Base-by-base conservation (phyloP, 2,888 invertebrate genomes). In the Dryobotodes eremita region DNA sequence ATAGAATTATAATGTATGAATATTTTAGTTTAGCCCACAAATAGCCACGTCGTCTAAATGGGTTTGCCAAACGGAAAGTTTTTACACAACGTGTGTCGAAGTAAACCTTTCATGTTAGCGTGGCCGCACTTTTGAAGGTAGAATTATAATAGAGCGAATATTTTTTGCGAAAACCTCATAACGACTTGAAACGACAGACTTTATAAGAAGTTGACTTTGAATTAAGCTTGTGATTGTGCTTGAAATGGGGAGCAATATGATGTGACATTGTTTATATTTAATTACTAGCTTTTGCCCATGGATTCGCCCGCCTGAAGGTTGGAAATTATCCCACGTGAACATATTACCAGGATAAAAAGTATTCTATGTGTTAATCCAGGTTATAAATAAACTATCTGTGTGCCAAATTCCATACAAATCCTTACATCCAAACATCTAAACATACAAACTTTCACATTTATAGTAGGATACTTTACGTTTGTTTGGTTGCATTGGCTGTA, bases 1-100 rank as follows among this genome's bases (percentile, higher is more conserved):
- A 80, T 79, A 73, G 78, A 86, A 85, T 85, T 66, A 79, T 88
- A 86, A 80, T 83, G 78, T 86, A 83, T 85, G 80, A 83, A 87
- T 82, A 84, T 85, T 88, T 87, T 79, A 80, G 83, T 70, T 68
- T 73, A 78, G 64, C 65, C 55, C 62, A 64, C 65, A 78, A 85
- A 87, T 77, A 75, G 75, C 76, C 71, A n/a, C 77, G 76, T 82
- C 73, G 64, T 68, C 74, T 77, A 80, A 83, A 81, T 85, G 80
- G 77, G 70, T 79, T 82, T 68, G 69, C 65, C 62, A 76, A 88
- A 82, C 80, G 82, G 75, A 84, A 86, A 84, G 69, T 86, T 86
- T 84, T 84, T 71, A 71, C 66, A 83, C 64, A 77, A 77, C 72
- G 82, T 78, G 73, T 82, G 82, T 77, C 55, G 65, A 82, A 73